Percentiles rank a stretch among this genome's conserved stretches.
phyloP scores from a whole-genome alignment of 2,888 invertebrate species.

The Alcis repandata region DNA sequence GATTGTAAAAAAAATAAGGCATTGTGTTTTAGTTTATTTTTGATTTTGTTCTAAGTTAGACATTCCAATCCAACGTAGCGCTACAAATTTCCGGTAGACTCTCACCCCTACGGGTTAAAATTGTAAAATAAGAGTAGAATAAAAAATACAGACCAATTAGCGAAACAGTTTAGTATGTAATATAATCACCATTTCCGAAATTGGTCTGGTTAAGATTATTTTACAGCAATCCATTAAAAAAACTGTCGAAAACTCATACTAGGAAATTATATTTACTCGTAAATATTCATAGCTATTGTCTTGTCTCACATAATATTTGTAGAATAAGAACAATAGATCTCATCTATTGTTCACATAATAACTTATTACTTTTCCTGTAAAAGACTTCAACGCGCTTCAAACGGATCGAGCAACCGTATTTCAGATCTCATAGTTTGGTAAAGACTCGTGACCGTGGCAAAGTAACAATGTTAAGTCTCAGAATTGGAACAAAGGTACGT shows the following conservation, averaged over 20 bases:
- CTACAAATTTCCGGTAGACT: too few relatives aligned
- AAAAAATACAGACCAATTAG: conserved; percentile 7
- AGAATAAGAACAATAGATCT: background rate
- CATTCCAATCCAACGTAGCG: too few relatives aligned
- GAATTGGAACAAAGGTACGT: conserved; percentile 49
- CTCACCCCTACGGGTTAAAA: background rate
- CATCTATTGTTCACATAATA: background rate
- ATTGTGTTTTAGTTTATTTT: too few relatives aligned
- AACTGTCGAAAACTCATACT: background rate
- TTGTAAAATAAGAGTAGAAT: too few relatives aligned
- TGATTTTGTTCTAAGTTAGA: too few relatives aligned
- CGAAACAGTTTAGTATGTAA: background rate
- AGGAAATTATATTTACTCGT: too few relatives aligned
- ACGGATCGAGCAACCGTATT: conserved; percentile 36
- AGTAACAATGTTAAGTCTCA: conserved; percentile 14
- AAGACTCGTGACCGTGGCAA: conserved; percentile 39
- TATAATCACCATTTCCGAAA: too few relatives aligned
- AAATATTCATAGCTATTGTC: too few relatives aligned
- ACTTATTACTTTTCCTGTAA: conserved; percentile 28
- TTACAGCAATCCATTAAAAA: background rate
- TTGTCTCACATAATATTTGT: background rate
- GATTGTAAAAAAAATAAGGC: too few relatives aligned
- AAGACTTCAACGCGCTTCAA: conserved; percentile 48
- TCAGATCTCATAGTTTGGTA: conserved; percentile 40
- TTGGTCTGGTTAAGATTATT: conserved; percentile 1